A percentile compares a stretch with the other conserved stretches of the same genome.
Conservation (phyloP, 2,113 vertebrate genomes). For the Notothenia coriiceps region DNA sequence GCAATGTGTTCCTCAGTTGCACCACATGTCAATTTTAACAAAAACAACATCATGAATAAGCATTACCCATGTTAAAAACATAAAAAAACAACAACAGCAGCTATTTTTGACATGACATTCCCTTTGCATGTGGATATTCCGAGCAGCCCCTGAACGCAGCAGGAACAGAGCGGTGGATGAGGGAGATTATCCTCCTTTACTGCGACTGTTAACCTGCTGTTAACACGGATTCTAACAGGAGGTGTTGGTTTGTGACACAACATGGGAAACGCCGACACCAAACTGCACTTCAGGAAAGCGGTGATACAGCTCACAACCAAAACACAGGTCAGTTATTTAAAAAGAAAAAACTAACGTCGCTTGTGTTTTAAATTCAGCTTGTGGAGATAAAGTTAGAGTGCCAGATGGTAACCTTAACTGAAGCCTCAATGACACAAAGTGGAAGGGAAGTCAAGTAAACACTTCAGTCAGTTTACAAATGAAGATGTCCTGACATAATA, state of each 20-base stretch:
- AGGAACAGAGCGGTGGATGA: slow-evolving; percentile 34
- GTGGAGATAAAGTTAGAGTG: slow-evolving; percentile 36
- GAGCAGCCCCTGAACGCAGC: slow-evolving; percentile 22
- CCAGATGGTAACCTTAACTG: slow-evolving; percentile 65
- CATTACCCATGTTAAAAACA: neutral
- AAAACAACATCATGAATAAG: neutral
- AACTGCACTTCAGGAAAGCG: slow-evolving; percentile 97
- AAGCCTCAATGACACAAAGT: neutral
- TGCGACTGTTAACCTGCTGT: too few relatives aligned
- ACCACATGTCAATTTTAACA: neutral
- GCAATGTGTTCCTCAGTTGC: neutral
- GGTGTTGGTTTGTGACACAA: neutral
- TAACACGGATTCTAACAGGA: neutral
- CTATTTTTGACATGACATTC: accelerated
- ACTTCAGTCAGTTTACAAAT: accelerated
- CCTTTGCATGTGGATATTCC: neutral
- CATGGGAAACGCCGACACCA: slow-evolving; percentile 95
- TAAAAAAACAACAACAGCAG: too few relatives aligned
- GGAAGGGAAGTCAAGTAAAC: neutral
- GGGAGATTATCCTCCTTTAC: slow-evolving; percentile 33
- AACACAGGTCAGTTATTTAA: slow-evolving; percentile 86
- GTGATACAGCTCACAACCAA: slow-evolving; percentile 98
- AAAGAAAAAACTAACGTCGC: neutral
- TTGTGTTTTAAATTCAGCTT: neutral
- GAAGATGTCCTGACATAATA: accelerated